Conservation (phyloP, 1,140 invertebrate genomes). For the Globodera ellingtonae region DNA sequence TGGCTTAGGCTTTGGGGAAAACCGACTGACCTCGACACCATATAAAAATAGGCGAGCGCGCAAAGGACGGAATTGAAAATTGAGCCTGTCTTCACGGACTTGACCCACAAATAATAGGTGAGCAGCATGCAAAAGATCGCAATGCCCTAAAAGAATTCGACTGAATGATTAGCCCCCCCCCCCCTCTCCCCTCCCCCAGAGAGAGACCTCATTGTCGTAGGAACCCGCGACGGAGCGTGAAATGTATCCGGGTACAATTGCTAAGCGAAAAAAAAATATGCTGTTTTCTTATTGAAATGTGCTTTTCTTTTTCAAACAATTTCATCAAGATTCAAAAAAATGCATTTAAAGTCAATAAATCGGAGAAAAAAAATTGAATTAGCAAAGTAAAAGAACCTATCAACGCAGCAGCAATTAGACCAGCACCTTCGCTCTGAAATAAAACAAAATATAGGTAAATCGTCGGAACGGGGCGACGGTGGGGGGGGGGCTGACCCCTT, state of each 20-base stretch:
- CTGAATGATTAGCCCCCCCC: no score
- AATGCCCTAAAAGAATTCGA: slow-evolving; percentile 6
- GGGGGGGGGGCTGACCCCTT: no score
- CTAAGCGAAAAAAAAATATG: slow-evolving; percentile 64
- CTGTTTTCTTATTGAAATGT: no score
- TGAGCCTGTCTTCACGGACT: slow-evolving; percentile 93
- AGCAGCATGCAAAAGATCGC: slow-evolving; percentile 72
- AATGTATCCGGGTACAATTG: slow-evolving; percentile 97
- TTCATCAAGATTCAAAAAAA: no score
- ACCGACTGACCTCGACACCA: slow-evolving; percentile 74
- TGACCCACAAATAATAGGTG: slow-evolving; percentile 73
- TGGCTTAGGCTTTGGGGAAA: no score
- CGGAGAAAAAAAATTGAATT: background rate
- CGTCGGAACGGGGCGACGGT: no score
- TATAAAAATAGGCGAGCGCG: slow-evolving; percentile 97
- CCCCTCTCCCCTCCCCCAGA: no score
- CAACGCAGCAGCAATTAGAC: slow-evolving; percentile 95
- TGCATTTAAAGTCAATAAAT: background rate
- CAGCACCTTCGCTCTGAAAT: slow-evolving; percentile 89
- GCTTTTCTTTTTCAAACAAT: no score
- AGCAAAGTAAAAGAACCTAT: slow-evolving; percentile 69
- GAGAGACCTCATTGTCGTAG: slow-evolving; percentile 86
- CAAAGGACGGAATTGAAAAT: slow-evolving; percentile 92
- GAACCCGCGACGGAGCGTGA: slow-evolving; percentile 97
- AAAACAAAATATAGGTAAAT: background rate